A percentile compares a stretch with the other conserved stretches of the same genome.
Evolutionary conservation across 2,888 invertebrate species (phyloP).

Genomic region (Acleris cristana): DNA sequence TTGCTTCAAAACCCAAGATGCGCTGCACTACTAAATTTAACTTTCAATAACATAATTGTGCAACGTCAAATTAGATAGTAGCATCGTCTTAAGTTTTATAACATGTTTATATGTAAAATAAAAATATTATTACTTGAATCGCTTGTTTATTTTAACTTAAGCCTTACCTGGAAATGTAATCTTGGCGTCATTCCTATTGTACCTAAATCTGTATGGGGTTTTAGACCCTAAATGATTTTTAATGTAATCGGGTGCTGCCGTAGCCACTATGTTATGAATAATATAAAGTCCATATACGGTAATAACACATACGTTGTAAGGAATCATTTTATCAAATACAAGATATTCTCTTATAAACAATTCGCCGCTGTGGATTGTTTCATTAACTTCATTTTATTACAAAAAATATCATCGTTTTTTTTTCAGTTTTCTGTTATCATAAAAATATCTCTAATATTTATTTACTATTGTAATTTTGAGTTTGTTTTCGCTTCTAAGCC

Average conservation of each 20-base stretch:
- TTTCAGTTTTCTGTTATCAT: neutral
- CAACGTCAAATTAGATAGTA: too few relatives aligned
- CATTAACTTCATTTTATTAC: neutral
- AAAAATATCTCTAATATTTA: neutral
- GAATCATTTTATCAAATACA: slow-evolving; percentile 5
- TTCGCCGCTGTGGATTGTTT: neutral
- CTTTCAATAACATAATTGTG: too few relatives aligned
- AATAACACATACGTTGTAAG: slow-evolving; percentile 1
- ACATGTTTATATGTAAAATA: too few relatives aligned
- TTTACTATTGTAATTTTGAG: neutral
- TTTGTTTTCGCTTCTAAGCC: too few relatives aligned
- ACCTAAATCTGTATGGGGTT: slow-evolving; percentile 89
- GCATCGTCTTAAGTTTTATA: too few relatives aligned
- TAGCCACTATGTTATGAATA: slow-evolving; percentile 23
- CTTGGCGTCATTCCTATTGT: slow-evolving; percentile 85
- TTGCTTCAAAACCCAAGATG: too few relatives aligned
- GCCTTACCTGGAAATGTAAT: slow-evolving; percentile 84
- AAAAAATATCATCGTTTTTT: neutral
- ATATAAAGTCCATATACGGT: slow-evolving; percentile 7
- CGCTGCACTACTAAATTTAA: too few relatives aligned
- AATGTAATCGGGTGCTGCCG: slow-evolving; percentile 51
- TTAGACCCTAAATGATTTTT: slow-evolving; percentile 85
- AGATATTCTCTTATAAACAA: neutral
- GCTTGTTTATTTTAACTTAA: too few relatives aligned
- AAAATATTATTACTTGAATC: too few relatives aligned